Percentiles rank a stretch among this genome's conserved stretches.
phyloP scores from a whole-genome alignment of 2,113 vertebrate species.

The Plecotus auritus region DNA sequence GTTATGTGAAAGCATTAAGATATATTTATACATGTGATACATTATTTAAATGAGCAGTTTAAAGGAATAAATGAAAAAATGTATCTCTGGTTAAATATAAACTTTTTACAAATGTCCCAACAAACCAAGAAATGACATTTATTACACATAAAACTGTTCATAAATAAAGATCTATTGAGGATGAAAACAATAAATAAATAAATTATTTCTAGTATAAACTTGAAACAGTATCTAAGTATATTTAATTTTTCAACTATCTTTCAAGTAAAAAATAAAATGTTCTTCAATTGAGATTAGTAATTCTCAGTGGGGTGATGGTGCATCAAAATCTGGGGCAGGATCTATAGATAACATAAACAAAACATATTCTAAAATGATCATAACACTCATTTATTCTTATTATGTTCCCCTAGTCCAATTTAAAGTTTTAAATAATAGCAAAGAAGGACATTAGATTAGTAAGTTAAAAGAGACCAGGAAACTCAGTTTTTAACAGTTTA shows the following conservation, averaged over 20 bases:
- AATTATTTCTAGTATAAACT: not conserved
- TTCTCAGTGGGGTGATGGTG: not conserved
- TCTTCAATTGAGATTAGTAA: not conserved
- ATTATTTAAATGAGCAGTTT: not conserved
- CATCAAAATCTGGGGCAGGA: not conserved
- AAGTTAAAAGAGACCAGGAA: not conserved
- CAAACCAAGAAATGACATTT: not conserved
- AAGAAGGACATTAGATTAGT: not conserved
- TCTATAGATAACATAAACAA: not conserved
- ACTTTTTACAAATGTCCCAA: not conserved
- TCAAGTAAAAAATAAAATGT: not conserved
- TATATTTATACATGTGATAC: not conserved
- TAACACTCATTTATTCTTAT: not conserved
- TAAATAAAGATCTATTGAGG: not conserved
- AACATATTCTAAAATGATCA: not conserved
- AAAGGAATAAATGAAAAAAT: not conserved
- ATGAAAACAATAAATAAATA: not conserved
- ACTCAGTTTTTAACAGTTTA: not conserved
- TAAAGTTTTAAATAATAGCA: not conserved
- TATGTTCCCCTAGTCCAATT: not conserved
- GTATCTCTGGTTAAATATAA: not conserved
- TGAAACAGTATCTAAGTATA: not conserved
- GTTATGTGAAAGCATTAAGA: not conserved
- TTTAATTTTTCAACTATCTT: constrained; percentile 2
- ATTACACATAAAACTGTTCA: not conserved